A percentile compares a stretch with the other conserved stretches of the same genome.
Conservation (phyloP, 2,797 vertebrate species). For the Furcifer pardalis region DNA sequence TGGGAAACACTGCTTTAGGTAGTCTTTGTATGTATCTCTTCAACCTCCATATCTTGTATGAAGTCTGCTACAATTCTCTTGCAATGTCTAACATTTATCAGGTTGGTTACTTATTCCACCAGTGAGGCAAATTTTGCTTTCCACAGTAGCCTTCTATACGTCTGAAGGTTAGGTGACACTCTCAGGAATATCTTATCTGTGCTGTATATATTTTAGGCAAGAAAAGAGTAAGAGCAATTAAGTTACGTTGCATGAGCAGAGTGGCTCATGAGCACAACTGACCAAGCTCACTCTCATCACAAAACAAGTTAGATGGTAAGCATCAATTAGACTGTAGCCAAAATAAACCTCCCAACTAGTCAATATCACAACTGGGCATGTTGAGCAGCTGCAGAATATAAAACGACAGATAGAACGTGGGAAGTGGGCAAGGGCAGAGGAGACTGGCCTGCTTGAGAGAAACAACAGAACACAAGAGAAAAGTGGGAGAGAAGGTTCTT, state of each 20-base stretch:
- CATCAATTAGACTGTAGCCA: not conserved
- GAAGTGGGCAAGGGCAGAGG: not conserved
- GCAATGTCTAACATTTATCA: not conserved
- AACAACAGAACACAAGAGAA: not conserved
- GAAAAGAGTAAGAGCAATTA: not conserved
- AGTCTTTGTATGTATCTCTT: not conserved
- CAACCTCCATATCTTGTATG: not conserved
- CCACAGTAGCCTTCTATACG: not conserved
- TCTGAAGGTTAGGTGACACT: not conserved
- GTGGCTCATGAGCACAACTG: not conserved
- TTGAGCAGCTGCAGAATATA: not conserved
- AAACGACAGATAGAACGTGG: not conserved
- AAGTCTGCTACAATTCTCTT: not conserved
- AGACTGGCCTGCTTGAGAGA: not conserved
- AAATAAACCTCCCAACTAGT: not conserved
- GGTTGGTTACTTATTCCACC: too few species aligned
- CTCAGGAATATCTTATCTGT: not conserved
- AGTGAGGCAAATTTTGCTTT: not conserved
- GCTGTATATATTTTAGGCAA: not conserved
- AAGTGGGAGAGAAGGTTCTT: not conserved
- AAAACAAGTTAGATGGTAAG: not conserved
- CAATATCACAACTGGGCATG: not conserved
- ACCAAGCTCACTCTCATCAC: not conserved
- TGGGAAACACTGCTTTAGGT: too few species aligned
- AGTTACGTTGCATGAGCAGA: not conserved